Conservation (phyloP, 2,113 vertebrate species). For the Sylvilagus bachmani region DNA sequence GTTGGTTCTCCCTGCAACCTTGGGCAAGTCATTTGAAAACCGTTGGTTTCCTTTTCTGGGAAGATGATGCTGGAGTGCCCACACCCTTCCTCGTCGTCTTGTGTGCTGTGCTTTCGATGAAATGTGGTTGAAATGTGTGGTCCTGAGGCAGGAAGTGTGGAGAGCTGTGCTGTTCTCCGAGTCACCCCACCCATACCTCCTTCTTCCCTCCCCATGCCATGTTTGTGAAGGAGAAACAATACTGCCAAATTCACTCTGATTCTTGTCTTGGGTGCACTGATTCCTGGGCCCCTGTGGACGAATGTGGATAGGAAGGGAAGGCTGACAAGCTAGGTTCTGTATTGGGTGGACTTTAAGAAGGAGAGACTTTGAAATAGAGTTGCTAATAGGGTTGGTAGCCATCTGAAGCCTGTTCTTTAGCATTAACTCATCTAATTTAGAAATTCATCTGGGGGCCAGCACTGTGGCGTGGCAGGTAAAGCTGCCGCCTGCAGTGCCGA, state of each 20-base stretch:
- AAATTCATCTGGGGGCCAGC: too few relatives aligned
- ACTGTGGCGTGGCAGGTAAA: too few relatives aligned
- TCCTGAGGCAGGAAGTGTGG: slow-evolving; percentile 1
- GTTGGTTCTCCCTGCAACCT: background rate
- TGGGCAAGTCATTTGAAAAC: background rate
- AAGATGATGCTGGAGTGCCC: background rate
- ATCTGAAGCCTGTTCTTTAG: background rate
- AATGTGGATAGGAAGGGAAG: slow-evolving; percentile 7
- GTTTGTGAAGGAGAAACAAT: background rate
- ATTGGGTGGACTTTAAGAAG: background rate
- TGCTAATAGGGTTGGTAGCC: too few relatives aligned
- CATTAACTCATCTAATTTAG: background rate
- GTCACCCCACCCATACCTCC: background rate
- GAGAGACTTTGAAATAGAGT: too few relatives aligned
- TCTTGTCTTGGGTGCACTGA: background rate
- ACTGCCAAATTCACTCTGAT: background rate
- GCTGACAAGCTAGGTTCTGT: background rate
- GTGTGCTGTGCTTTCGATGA: slow-evolving; percentile 52
- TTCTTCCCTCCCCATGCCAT: background rate
- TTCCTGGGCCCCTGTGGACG: background rate
- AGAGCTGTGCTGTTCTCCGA: background rate
- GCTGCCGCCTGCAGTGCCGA: too few relatives aligned
- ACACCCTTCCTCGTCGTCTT: background rate
- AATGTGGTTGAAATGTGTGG: background rate
- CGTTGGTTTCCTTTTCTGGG: slow-evolving; percentile 48